These are phyloP conservation scores for Ceratina japonica DNA, from an alignment of 1,140 invertebrate species.

Conservation along the genomic window DNA sequence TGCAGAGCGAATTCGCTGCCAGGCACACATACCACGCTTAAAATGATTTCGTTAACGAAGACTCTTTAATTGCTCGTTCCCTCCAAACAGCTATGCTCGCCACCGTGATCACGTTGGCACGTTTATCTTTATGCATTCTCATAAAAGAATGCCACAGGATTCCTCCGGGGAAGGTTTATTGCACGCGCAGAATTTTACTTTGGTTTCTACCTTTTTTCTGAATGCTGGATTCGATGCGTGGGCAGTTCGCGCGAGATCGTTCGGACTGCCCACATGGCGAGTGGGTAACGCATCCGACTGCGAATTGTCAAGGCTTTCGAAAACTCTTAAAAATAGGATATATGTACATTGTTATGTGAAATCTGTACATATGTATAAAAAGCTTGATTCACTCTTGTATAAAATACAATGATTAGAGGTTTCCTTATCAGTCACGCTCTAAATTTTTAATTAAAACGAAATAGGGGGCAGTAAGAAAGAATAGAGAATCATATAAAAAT, in stretches of 20 bases:
- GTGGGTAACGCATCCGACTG: slow-evolving; percentile 26
- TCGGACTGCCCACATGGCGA: slow-evolving; percentile 41
- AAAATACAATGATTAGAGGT: no score
- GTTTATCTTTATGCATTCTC: neutral
- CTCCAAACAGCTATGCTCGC: no score
- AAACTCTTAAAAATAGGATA: neutral
- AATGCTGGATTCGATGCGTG: slow-evolving; percentile 53
- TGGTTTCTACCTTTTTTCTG: neutral
- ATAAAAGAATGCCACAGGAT: neutral
- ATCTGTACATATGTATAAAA: no score
- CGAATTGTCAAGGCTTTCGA: slow-evolving; percentile 36
- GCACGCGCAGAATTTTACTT: neutral
- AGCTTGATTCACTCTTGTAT: no score
- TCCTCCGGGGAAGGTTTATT: no score
- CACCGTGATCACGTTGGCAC: neutral
- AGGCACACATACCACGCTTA: neutral
- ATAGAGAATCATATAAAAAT: no score
- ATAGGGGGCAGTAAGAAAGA: no score
- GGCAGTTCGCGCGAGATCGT: slow-evolving; percentile 33
- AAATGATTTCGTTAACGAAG: neutral
- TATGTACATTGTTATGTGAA: no score
- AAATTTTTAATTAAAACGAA: no score
- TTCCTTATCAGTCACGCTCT: no score
- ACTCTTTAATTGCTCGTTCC: neutral
- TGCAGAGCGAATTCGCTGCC: neutral